phyloP scores from a whole-genome alignment of 1,140 invertebrate genomes.

The Ceratina calcarata region DNA sequence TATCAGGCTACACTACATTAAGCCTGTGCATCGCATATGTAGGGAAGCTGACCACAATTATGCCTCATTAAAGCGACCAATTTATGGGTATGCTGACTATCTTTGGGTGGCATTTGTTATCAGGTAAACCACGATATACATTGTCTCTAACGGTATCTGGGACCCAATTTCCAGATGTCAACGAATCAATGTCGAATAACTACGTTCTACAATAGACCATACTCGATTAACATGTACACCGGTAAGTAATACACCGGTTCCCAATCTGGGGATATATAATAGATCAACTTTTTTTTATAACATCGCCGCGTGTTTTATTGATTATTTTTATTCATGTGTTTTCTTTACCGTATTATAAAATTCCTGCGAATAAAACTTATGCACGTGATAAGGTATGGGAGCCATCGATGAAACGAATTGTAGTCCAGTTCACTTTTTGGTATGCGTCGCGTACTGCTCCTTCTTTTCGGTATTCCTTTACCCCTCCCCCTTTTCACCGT shows the following conservation, averaged over 20 bases:
- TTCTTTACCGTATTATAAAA: no score
- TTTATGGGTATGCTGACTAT: slow-evolving; percentile 14
- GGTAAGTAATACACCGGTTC: not conserved
- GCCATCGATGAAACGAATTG: not conserved
- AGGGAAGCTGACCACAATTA: not conserved
- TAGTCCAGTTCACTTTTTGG: slow-evolving; percentile 12
- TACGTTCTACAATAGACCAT: not conserved
- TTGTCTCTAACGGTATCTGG: not conserved
- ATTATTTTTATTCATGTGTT: no score
- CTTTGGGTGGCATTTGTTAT: not conserved
- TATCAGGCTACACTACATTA: not conserved
- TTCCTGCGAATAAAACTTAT: slow-evolving; percentile 9
- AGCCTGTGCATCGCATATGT: not conserved
- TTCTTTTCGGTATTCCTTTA: not conserved
- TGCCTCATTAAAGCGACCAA: not conserved
- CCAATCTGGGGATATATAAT: no score
- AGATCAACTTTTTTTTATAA: no score
- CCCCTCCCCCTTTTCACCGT: not conserved
- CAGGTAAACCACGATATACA: not conserved
- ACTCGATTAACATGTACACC: slow-evolving; percentile 17
- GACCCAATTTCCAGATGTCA: slow-evolving; percentile 16
- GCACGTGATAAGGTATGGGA: slow-evolving; percentile 17
- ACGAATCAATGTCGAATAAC: slow-evolving; percentile 34
- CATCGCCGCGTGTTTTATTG: no score
- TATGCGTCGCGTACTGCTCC: not conserved